These are phyloP conservation scores for Smutsia temminckii DNA, from an alignment of 2,797 vertebrate genomes.

Conservation along the genomic window DNA sequence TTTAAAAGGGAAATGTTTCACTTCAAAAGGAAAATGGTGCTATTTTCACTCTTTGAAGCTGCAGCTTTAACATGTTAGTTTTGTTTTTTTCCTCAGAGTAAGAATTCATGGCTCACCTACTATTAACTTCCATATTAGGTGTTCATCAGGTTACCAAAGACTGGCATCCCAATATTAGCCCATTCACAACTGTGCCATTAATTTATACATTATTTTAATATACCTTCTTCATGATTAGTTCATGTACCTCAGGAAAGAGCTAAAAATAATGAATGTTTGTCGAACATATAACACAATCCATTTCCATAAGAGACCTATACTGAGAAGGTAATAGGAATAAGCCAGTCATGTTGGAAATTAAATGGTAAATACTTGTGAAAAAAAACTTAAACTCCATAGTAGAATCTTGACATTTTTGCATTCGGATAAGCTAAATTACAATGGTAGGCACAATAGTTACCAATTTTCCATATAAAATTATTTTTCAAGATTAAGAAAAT, in stretches of 20 bases:
- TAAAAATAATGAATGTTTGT: conserved; percentile 57
- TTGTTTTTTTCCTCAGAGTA: neutral
- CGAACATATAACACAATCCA: neutral
- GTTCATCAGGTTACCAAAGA: neutral
- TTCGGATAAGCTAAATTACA: neutral
- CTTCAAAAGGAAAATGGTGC: neutral
- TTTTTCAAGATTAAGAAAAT: conserved; percentile 53
- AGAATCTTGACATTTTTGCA: neutral
- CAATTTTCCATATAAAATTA: conserved; percentile 31
- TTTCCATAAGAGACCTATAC: conserved; percentile 11
- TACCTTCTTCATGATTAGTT: conserved; percentile 12
- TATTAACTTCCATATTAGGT: conserved; percentile 33
- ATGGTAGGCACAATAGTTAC: neutral
- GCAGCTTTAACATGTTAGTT: neutral
- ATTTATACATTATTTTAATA: conserved; percentile 42
- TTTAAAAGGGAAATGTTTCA: neutral
- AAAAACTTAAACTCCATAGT: neutral
- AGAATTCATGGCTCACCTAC: neutral
- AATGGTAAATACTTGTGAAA: conserved; percentile 20
- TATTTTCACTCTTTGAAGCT: conserved; percentile 9
- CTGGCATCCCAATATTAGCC: conserved; percentile 2
- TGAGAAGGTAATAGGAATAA: neutral
- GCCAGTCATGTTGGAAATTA: conserved; percentile 37
- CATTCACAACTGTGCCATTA: conserved; percentile 36
- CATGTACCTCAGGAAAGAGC: conserved; percentile 35